A percentile compares a stretch with the other conserved stretches of the same genome.
Evolutionary conservation across 1,140 invertebrate species (phyloP).

Genomic region (Pseudomyrmex pallidus): DNA sequence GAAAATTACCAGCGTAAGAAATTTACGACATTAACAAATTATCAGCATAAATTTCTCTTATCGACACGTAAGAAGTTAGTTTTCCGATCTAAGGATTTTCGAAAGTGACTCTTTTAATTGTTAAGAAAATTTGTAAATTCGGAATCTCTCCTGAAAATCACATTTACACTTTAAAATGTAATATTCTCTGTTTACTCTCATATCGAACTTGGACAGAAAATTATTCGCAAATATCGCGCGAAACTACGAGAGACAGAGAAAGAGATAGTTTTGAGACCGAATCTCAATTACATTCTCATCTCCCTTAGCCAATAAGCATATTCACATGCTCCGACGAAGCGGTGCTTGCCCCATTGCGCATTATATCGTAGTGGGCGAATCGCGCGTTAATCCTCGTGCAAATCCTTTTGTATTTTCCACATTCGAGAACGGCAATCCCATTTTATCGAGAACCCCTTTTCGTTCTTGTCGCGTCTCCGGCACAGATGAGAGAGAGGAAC

Average conservation of each 20-base stretch:
- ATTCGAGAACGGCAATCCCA: conserved; percentile 39
- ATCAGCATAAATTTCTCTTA: no score
- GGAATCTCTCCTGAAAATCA: no score
- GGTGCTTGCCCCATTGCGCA: not conserved
- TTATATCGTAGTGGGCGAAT: not conserved
- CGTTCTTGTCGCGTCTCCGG: not conserved
- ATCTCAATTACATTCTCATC: conserved; percentile 13
- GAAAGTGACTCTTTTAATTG: no score
- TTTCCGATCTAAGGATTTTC: no score
- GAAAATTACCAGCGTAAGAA: no score
- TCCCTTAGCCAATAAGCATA: conserved; percentile 11
- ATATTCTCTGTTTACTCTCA: not conserved
- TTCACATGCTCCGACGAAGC: not conserved
- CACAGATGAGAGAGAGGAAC: not conserved
- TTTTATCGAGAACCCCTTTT: conserved; percentile 49
- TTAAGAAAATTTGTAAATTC: no score
- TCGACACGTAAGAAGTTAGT: no score
- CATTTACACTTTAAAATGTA: not conserved
- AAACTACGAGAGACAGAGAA: not conserved
- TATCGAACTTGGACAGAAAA: not conserved
- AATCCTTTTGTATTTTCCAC: conserved; percentile 44
- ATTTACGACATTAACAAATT: no score
- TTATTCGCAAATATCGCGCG: not conserved
- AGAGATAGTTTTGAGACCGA: not conserved
- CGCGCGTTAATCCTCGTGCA: conserved; percentile 23